These are phyloP conservation scores for Lamellibrachia luymesi DNA, from an alignment of 1,140 invertebrate species.

Conservation along the genomic window DNA sequence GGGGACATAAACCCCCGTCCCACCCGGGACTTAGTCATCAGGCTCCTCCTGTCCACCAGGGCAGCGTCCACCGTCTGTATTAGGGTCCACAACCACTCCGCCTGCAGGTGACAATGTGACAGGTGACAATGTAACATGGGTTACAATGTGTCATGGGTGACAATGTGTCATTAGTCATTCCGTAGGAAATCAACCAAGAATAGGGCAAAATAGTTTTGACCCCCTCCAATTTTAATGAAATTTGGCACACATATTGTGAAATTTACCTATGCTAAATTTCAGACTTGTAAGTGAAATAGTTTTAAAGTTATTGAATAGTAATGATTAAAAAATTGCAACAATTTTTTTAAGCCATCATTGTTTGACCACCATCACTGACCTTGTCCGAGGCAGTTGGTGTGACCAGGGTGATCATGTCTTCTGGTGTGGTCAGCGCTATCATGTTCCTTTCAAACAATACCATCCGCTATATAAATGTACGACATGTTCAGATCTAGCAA, in stretches of 20 bases:
- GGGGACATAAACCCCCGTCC: slow-evolving; percentile 58
- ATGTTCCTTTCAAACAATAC: slow-evolving; percentile 60
- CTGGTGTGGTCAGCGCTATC: slow-evolving; percentile 72
- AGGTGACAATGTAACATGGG: neutral
- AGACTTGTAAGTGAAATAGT: neutral
- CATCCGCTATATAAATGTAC: neutral
- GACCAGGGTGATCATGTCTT: slow-evolving; percentile 70
- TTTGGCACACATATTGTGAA: too few species aligned
- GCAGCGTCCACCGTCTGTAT: slow-evolving; percentile 54
- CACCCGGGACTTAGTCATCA: neutral
- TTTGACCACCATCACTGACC: neutral
- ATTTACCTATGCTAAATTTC: too few species aligned
- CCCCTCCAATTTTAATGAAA: too few species aligned
- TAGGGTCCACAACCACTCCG: slow-evolving; percentile 70
- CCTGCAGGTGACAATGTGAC: slow-evolving; percentile 41
- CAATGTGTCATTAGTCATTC: neutral
- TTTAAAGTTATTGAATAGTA: neutral
- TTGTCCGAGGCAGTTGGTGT: neutral
- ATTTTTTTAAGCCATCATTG: neutral
- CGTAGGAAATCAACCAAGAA: neutral
- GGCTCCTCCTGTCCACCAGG: slow-evolving; percentile 38
- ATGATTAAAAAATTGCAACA: neutral
- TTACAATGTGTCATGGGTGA: neutral
- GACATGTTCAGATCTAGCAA: neutral
- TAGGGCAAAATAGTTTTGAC: neutral